Evolutionary conservation across 2,888 invertebrate genomes (phyloP).

Genomic region (Caenorhabditis sp.): DNA sequence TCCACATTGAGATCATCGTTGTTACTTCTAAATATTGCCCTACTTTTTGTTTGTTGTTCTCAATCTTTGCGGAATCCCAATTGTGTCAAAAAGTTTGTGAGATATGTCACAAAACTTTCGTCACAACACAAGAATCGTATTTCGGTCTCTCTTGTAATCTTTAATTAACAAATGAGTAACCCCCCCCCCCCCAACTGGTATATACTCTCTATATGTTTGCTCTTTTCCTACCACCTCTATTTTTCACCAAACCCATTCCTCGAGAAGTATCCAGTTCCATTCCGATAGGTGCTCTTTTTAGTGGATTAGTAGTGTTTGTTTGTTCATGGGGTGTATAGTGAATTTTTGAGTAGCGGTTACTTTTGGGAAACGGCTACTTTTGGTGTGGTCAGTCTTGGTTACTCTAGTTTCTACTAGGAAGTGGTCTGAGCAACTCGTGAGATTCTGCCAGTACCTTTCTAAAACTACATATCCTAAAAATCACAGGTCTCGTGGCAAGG

Average conservation of each 20-base stretch:
- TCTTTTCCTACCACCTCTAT: not conserved
- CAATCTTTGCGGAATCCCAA: not conserved
- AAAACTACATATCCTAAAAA: no score
- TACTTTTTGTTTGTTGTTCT: no score
- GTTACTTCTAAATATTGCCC: no score
- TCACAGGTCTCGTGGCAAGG: no score
- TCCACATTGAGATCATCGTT: no score
- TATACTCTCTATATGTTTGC: conserved; percentile 5
- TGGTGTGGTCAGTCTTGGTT: not conserved
- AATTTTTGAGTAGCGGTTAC: not conserved
- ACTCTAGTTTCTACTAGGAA: no score
- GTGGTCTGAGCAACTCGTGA: no score
- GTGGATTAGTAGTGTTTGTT: conserved; percentile 19
- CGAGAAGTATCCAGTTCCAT: conserved; percentile 16
- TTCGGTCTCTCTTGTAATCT: conserved; percentile 14
- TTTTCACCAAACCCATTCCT: not conserved
- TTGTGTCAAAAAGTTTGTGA: not conserved
- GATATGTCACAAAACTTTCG: not conserved
- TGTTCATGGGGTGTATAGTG: not conserved
- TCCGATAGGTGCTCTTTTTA: not conserved
- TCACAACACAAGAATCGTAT: conserved; percentile 18
- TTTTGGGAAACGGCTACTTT: not conserved
- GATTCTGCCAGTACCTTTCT: no score
- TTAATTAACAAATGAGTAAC: conserved; percentile 42
- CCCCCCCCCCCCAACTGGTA: not conserved